Evolutionary conservation across 1,140 invertebrate species (phyloP), one percentile per base, ranked within the genome.

Genomic region (Ceratina calcarata): DNA sequence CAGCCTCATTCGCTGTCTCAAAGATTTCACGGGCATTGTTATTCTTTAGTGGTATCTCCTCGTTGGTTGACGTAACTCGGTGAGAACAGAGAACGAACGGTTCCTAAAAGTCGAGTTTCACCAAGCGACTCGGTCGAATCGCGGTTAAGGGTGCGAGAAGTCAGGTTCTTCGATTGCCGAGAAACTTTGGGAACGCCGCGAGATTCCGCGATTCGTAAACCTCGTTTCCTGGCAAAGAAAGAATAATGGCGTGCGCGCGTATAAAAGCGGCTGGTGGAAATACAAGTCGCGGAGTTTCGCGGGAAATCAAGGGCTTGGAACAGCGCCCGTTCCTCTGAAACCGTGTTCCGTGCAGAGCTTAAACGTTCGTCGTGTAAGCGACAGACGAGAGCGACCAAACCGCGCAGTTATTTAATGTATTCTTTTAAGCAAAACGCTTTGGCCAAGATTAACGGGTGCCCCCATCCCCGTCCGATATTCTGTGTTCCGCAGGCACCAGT

Each of bases 351-450:
- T 71, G n/a, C 20, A 51, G 62, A 55, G 32, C 27, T 12, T 20
- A 72, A 78, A 72, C 27, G 51, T 78, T 78, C 24, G 13, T 61
- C 16, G 13, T 45, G 27, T 13, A 22, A 4, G 15, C 7, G 15
- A 4, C 16, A 6, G 24, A n/a, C 68, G 37, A 32, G 37, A 32
- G 49, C 37, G n/a, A 20, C n/a, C 24, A 7, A 3, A 13, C 15
- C 53, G 53, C 15, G 4, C 15, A 13, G 15, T 61, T 77, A 62
- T 51, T 77, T 77, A 77, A 77, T 22, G 32, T 58, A 70, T 53
- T 77, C 18, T 45, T 45, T 45, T 45, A 45, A 45, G 22, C 49
- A 3, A 60, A 53, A 62, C 55, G 57, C 13, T 27, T 69, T 20
- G 51, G 13, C 37, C 18, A 2, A 32, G 22, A 67, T 69, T 69